Conservation (phyloP, 2,888 invertebrate genomes). For the Heterodera filipjevi region DNA sequence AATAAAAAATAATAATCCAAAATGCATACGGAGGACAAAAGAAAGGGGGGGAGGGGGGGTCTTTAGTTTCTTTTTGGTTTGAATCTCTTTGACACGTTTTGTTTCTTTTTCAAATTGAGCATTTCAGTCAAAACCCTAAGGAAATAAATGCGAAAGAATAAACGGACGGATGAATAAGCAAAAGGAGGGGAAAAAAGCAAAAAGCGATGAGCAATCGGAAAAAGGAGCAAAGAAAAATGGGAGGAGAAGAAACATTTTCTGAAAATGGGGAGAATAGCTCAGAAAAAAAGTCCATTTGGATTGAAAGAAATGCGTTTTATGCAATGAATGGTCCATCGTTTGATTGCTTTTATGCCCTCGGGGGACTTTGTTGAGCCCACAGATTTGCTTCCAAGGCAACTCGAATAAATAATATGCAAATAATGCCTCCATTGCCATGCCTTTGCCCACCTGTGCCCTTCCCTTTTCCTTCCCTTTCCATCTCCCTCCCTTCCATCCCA, state of each 20-base stretch:
- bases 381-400: slow-evolving; percentile 7
- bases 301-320: background rate
- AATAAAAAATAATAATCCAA: background rate
- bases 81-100: background rate
- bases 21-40: background rate
- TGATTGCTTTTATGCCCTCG: background rate
- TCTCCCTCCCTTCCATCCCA: background rate
- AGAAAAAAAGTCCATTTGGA: no score
- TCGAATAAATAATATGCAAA: background rate
- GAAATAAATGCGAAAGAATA: background rate
- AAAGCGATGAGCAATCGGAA: slow-evolving; percentile 9
- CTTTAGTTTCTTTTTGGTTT: background rate
- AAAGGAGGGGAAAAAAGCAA: background rate
- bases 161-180: background rate
- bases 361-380: background rate
- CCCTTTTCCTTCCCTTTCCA: no score
- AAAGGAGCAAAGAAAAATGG: background rate
- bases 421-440: background rate
- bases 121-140: slow-evolving; percentile 11
- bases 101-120: background rate
- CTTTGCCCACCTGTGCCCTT: background rate
- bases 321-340: background rate
- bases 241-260: background rate
- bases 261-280: no score
- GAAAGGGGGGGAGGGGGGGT: background rate